phyloP scores from a whole-genome alignment of 2,797 vertebrate species.

The Pogoniulus pusillus region DNA sequence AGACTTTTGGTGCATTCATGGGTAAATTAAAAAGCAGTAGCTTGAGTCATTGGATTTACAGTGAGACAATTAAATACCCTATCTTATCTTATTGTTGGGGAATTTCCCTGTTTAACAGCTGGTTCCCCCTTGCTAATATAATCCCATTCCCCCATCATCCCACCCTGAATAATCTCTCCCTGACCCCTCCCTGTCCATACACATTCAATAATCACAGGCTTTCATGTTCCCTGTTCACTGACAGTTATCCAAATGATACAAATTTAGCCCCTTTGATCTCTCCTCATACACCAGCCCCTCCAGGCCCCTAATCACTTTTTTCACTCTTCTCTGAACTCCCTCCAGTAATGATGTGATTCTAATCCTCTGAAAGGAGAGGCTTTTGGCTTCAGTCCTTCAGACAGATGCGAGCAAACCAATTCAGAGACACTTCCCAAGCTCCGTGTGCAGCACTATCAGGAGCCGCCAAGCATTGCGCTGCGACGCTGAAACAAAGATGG shows the following conservation, averaged over 20 bases:
- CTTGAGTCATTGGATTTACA: background rate
- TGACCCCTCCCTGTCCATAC: background rate
- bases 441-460: background rate
- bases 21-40: background rate
- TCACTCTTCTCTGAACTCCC: slow-evolving; percentile 65
- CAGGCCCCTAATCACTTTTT: slow-evolving; percentile 62
- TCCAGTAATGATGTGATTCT: slow-evolving; percentile 67
- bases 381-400: slow-evolving; percentile 42
- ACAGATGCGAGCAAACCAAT: slow-evolving; percentile 36
- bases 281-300: slow-evolving; percentile 37
- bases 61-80: background rate
- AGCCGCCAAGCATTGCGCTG: background rate
- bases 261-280: slow-evolving; percentile 61
- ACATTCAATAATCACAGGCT: slow-evolving; percentile 6
- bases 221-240: slow-evolving; percentile 22
- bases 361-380: slow-evolving; percentile 45
- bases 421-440: slow-evolving; percentile 15
- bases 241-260: slow-evolving; percentile 56
- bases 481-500: slow-evolving; percentile 10
- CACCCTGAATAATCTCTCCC: slow-evolving; percentile 14
- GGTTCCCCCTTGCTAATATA: background rate
- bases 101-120: background rate
- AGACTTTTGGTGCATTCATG: background rate
- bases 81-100: background rate
- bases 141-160: background rate